Conservation (phyloP, 1,140 invertebrate genomes). For the Melitaea cinxia region DNA sequence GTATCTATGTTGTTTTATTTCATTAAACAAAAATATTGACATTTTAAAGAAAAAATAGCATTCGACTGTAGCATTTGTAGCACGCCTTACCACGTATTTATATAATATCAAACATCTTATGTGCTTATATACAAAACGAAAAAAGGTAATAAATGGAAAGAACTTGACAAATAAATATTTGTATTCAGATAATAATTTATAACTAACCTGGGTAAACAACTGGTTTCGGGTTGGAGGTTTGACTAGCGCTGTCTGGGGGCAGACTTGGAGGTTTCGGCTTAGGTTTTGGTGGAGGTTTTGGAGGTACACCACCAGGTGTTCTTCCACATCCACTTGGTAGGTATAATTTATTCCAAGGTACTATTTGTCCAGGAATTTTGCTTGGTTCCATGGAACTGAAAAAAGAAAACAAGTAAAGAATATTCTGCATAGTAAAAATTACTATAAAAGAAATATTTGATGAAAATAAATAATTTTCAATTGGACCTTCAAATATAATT, state of each 20-base stretch:
- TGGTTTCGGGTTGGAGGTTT: conserved; percentile 60
- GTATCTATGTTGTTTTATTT: too few species aligned
- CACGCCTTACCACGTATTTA: too few species aligned
- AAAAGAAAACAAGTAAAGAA: conserved; percentile 33
- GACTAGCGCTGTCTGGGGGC: conserved; percentile 57
- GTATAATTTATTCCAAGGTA: conserved; percentile 67
- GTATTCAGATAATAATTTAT: conserved; percentile 7
- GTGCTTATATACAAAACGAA: too few species aligned
- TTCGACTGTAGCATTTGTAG: not conserved
- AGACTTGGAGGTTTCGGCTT: conserved; percentile 44
- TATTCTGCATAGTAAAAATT: too few species aligned
- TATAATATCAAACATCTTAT: too few species aligned
- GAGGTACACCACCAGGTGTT: conserved; percentile 68
- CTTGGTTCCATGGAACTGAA: conserved; percentile 47
- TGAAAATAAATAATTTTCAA: too few species aligned
- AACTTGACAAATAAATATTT: too few species aligned
- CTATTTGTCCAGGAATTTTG: conserved; percentile 52
- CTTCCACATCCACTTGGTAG: conserved; percentile 72
- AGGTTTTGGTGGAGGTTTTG: conserved; percentile 51
- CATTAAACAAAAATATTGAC: too few species aligned
- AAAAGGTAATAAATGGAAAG: too few species aligned
- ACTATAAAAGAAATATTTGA: not conserved
- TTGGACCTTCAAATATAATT: too few species aligned
- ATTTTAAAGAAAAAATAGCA: not conserved
- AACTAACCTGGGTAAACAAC: conserved; percentile 54